A percentile compares a stretch with the other conserved stretches of the same genome.
Conservation (phyloP, 2,888 invertebrate species). For the Atherix ibis region DNA sequence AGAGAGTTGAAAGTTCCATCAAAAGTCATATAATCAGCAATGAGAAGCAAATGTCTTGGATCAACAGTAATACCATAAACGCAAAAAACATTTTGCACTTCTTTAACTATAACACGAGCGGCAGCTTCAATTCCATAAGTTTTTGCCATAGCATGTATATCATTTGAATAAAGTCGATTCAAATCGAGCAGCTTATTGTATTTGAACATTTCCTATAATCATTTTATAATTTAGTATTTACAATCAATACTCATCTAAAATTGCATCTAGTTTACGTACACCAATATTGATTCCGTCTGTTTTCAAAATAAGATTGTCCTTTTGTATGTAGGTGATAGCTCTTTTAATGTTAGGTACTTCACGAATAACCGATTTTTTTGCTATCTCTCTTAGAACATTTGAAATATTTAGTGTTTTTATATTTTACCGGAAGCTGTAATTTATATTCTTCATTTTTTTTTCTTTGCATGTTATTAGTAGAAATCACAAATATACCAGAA, state of each 20-base stretch:
- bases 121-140: slow-evolving; percentile 97
- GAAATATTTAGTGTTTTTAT: slow-evolving; percentile 59
- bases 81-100: slow-evolving; percentile 90
- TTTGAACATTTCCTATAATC: slow-evolving; percentile 62
- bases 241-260: too few relatives aligned
- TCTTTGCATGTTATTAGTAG: too few relatives aligned
- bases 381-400: slow-evolving; percentile 53
- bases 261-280: too few relatives aligned
- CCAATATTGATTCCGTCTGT: slow-evolving; percentile 92
- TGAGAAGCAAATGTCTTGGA: slow-evolving; percentile 76
- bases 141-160: slow-evolving; percentile 77
- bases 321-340: slow-evolving; percentile 63
- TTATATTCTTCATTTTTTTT: too few relatives aligned
- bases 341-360: slow-evolving; percentile 66
- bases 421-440: slow-evolving; percentile 39
- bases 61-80: slow-evolving; percentile 95
- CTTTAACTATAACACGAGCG: slow-evolving; percentile 73
- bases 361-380: slow-evolving; percentile 57
- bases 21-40: slow-evolving; percentile 97
- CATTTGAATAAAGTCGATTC: slow-evolving; percentile 77
- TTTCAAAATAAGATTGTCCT: slow-evolving; percentile 51
- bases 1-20: slow-evolving; percentile 80
- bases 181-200: slow-evolving; percentile 63
- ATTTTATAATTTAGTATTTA: too few relatives aligned
- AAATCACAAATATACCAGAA: too few relatives aligned